Conservation (phyloP, 2,888 invertebrate species). For the Arge pagana region DNA sequence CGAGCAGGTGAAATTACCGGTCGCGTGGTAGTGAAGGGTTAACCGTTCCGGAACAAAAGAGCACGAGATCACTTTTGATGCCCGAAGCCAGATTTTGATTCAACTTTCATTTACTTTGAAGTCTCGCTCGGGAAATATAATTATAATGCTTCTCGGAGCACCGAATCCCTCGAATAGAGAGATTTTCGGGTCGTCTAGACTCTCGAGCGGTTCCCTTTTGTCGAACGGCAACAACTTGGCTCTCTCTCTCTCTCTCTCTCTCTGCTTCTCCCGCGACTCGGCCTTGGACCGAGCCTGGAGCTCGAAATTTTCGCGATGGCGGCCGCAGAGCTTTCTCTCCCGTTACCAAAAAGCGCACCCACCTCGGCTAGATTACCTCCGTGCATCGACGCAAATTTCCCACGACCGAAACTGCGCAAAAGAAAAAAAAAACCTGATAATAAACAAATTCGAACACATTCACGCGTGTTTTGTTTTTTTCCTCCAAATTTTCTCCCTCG, state of each 20-base stretch:
- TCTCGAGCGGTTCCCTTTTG: constrained; percentile 40
- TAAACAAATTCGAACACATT: too few relatives aligned
- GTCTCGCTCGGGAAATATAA: constrained; percentile 43
- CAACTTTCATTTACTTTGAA: constrained; percentile 47
- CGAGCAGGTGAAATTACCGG: too few relatives aligned
- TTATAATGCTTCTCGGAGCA: constrained; percentile 38
- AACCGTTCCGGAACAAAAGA: not conserved
- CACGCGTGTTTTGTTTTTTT: too few relatives aligned
- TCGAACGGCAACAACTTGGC: constrained; percentile 36
- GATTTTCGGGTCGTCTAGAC: constrained; percentile 29
- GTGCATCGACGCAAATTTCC: too few relatives aligned
- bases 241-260: constrained; percentile 37
- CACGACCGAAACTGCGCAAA: too few relatives aligned
- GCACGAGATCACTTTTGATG: constrained; percentile 6
- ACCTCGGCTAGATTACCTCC: constrained; percentile 20
- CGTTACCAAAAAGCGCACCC: constrained; percentile 14
- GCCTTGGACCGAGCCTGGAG: too few relatives aligned
- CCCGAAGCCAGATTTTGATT: constrained; percentile 43
- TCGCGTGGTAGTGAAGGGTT: not conserved
- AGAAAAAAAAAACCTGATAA: too few relatives aligned
- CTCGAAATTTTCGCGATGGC: too few relatives aligned
- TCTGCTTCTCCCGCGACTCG: too few relatives aligned
- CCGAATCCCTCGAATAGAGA: constrained; percentile 24
- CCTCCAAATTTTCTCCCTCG: too few relatives aligned
- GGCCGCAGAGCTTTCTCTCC: too few relatives aligned